Conservation (phyloP, 1,140 invertebrate species). For the Heliothis virescens region DNA sequence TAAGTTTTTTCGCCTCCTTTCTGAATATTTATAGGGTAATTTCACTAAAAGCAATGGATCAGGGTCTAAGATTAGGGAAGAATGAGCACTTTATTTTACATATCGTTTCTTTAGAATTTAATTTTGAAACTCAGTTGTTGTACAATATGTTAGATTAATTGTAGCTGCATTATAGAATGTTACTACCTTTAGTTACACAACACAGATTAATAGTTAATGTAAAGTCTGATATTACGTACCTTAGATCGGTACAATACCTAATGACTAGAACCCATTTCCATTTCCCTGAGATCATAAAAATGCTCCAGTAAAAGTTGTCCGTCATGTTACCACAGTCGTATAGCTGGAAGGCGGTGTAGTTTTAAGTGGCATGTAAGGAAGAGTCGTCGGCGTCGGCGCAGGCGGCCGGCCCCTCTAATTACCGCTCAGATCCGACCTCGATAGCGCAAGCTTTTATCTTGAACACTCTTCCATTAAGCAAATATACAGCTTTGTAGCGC, state of each 20-base stretch:
- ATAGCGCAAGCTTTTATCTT: slow-evolving; percentile 83
- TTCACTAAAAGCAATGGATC: slow-evolving; percentile 79
- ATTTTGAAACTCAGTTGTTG: neutral
- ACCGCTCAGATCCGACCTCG: slow-evolving; percentile 68
- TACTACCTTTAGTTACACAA: too few species aligned
- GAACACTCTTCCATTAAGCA: slow-evolving; percentile 83
- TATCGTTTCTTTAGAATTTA: slow-evolving; percentile 26
- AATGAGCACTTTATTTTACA: slow-evolving; percentile 39
- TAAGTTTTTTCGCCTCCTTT: slow-evolving; percentile 72
- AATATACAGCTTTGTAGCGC: slow-evolving; percentile 82
- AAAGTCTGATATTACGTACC: too few species aligned
- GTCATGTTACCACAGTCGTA: slow-evolving; percentile 52
- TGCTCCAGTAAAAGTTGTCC: slow-evolving; percentile 14
- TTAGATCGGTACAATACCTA: too few species aligned
- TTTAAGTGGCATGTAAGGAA: slow-evolving; percentile 82
- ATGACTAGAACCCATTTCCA: too few species aligned
- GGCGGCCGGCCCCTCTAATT: slow-evolving; percentile 77
- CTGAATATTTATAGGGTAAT: slow-evolving; percentile 83
- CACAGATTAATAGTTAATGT: too few species aligned
- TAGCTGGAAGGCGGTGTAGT: slow-evolving; percentile 69
- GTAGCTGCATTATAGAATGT: neutral
- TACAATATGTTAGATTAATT: neutral
- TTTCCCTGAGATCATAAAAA: too few species aligned
- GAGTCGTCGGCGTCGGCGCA: slow-evolving; percentile 54
- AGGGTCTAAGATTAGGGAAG: slow-evolving; percentile 46